Evolutionary conservation across 2,888 invertebrate genomes (phyloP).

Genomic region (Bruchidius siliquastri): DNA sequence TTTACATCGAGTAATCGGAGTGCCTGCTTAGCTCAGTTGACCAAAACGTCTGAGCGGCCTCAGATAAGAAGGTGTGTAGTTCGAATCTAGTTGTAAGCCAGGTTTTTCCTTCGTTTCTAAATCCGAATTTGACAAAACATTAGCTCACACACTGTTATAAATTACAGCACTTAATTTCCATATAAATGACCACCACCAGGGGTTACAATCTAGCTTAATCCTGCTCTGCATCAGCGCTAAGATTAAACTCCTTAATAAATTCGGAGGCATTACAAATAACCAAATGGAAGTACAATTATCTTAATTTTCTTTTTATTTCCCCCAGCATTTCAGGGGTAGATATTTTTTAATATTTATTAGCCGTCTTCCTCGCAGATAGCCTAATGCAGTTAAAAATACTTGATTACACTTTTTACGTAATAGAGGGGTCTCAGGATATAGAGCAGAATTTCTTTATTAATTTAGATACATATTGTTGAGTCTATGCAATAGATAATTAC

Average conservation of each 20-base stretch:
- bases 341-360: slow-evolving; percentile 33
- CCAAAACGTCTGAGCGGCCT: no score
- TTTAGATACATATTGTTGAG: no score
- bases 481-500: no score
- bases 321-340: slow-evolving; percentile 32
- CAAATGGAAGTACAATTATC: slow-evolving; percentile 46
- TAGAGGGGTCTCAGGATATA: neutral
- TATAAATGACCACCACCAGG: neutral
- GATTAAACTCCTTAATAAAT: slow-evolving; percentile 46
- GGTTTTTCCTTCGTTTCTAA: no score
- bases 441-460: neutral
- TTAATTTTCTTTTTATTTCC: slow-evolving; percentile 43
- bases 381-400: neutral
- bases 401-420: neutral
- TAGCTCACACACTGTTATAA: no score
- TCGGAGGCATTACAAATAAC: slow-evolving; percentile 42
- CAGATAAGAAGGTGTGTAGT: no score
- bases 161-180: no score
- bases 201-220: neutral
- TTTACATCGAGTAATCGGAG: no score
- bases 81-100: no score
- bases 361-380: neutral
- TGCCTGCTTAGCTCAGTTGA: no score
- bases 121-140: no score
- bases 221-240: slow-evolving; percentile 28